Base-by-base conservation (phyloP, 2,888 invertebrate genomes). In the Eulithis testata region DNA sequence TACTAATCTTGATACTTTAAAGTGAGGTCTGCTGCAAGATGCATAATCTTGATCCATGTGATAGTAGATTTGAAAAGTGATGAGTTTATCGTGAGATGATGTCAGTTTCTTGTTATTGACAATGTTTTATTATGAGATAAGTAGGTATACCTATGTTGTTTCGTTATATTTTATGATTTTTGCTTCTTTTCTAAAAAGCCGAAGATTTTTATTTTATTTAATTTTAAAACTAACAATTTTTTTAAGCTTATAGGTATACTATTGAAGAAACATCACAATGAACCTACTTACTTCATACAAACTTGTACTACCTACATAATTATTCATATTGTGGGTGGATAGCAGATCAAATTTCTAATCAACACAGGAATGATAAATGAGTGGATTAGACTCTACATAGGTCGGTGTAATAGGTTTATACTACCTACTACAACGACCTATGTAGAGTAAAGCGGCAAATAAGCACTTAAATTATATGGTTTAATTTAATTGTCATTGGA, bases 1-100 rank as follows among this genome's bases (percentile, higher is more conserved):
- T 8, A 63, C 57, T 65, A 70, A 72, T 67, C 68, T 72, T 62
- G 61, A 52, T 56, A 62, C 37, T 66, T 69, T 71, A 57, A 55
- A 73, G 66, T 64, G 68, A 51, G 57, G 11, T 49, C 52, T 63
- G 43, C 49, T 65, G 54, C 53, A 59, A 52, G 52, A 63, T 52
- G 40, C 31, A 63, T 11, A 45, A 50, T 63, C 63, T 63, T 63
- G 51, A 57, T 55, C 57, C 40, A 67, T 64, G 56, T 7, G 68
- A 68, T 68, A 69, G 65, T 27, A 12, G 4, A 51, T 12, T 1
- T 37, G 31, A 45, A 52, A 60, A 67, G 51, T 57, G 58, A 59
- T 50, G 47, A 31, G 47, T 58, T 58, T 64, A 71, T 71, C 70
- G 12, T 52, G 54, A 54, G 40, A 53, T 21, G 51, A n/a, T 52